Percentiles rank a stretch among this genome's conserved stretches.
These are phyloP conservation scores for Leptestheria dahalacensis DNA, from an alignment of 1,140 invertebrate species.

Conservation along the genomic window DNA sequence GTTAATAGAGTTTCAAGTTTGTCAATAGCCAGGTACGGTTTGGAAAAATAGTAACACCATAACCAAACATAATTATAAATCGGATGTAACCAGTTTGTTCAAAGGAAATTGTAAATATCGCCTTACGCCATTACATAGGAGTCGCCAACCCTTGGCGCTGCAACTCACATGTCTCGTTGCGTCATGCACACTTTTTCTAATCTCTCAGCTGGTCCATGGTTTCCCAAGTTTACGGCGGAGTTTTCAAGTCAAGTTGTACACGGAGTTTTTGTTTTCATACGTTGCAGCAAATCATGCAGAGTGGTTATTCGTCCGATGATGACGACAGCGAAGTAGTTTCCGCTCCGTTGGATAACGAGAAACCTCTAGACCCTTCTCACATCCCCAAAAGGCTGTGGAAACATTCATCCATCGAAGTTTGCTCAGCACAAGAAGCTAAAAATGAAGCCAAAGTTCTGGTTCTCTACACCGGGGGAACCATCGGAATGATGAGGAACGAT, in stretches of 20 bases:
- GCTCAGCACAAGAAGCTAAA: slow-evolving; percentile 14
- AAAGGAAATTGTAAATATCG: no score
- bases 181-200: no score
- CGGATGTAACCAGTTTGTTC: no score
- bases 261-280: not conserved
- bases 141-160: no score
- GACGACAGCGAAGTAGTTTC: slow-evolving; percentile 1
- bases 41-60: no score
- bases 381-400: slow-evolving; percentile 10
- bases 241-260: not conserved
- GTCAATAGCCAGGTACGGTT: no score
- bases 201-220: no score
- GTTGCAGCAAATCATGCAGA: not conserved
- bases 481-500: slow-evolving; percentile 65
- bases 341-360: not conserved
- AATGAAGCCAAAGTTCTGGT: slow-evolving; percentile 30
- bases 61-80: no score
- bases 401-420: slow-evolving; percentile 7
- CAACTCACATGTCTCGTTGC: no score
- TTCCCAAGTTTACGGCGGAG: no score
- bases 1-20: no score
- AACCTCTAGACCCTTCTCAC: slow-evolving; percentile 5
- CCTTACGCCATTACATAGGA: no score
- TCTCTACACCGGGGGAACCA: slow-evolving; percentile 67
- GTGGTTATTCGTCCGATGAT: not conserved